A percentile compares a stretch with the other conserved stretches of the same genome.
These are phyloP conservation scores for Balearica regulorum DNA, from an alignment of 2,797 vertebrate genomes.

Conservation along the genomic window DNA sequence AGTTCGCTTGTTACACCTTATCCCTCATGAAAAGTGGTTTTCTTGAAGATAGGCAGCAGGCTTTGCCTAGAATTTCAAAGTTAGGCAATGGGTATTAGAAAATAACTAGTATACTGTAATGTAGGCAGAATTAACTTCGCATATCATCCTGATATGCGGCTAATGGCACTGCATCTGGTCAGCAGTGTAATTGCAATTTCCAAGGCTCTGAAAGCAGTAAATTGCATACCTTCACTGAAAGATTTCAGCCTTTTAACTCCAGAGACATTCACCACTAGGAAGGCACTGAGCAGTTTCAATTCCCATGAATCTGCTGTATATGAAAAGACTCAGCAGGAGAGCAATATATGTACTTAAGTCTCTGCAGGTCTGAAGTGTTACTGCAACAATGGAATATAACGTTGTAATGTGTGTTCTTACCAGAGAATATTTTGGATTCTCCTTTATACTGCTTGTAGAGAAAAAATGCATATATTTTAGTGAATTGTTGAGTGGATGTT, in stretches of 20 bases:
- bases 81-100: neutral
- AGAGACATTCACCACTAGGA: neutral
- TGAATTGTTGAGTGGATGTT: neutral
- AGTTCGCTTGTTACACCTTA: neutral
- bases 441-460: neutral
- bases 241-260: neutral
- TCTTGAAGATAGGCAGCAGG: neutral
- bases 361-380: neutral
- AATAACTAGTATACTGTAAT: neutral
- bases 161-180: neutral
- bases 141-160: neutral
- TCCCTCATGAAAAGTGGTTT: neutral
- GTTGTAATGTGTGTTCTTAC: neutral
- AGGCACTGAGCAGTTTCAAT: neutral
- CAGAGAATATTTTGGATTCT: neutral
- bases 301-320: neutral
- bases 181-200: neutral
- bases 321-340: neutral
- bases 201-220: neutral
- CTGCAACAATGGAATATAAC: neutral
- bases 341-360: neutral
- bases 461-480: neutral
- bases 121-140: neutral
- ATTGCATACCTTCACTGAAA: neutral
- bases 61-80: neutral